These are phyloP conservation scores for Caenorhabditis sulstoni DNA, from an alignment of 2,888 invertebrate species.

Conservation along the genomic window DNA sequence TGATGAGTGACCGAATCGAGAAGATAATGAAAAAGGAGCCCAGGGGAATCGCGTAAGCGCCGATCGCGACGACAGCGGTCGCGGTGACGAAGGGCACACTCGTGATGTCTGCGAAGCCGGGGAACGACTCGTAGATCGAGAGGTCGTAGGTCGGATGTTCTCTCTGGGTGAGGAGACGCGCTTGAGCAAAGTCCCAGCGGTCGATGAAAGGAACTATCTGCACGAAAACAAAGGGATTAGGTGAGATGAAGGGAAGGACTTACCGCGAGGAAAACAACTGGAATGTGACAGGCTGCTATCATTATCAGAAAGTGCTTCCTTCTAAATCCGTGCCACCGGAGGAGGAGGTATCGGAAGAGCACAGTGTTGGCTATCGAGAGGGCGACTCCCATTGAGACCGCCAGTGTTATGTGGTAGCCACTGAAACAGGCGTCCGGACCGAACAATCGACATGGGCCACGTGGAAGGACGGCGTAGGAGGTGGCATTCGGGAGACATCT, in stretches of 20 bases:
- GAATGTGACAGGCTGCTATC: constrained; percentile 41
- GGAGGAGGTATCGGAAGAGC: constrained; percentile 45
- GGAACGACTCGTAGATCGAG: constrained; percentile 47
- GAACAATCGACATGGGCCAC: constrained; percentile 41
- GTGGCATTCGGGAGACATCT: constrained; percentile 44
- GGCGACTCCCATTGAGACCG: constrained; percentile 35
- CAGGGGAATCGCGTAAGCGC: constrained; percentile 46
- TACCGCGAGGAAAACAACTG: constrained; percentile 28
- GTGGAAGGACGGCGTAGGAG: constrained; percentile 46
- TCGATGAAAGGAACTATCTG: constrained; percentile 42
- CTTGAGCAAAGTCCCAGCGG: constrained; percentile 31
- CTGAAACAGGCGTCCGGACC: constrained; percentile 45
- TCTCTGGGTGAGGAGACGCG: constrained; percentile 27
- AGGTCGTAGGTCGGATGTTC: constrained; percentile 43
- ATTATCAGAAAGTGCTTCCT: constrained; percentile 33
- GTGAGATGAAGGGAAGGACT: background rate
- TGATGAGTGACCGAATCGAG: constrained; percentile 43
- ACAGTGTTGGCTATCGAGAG: constrained; percentile 42
- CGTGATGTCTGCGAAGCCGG: constrained; percentile 40
- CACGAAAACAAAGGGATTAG: background rate
- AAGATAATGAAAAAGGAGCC: constrained; percentile 50
- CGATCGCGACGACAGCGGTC: constrained; percentile 33
- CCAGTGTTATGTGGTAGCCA: constrained; percentile 34
- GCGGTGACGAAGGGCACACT: constrained; percentile 30
- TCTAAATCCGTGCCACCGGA: constrained; percentile 20